phyloP scores from a whole-genome alignment of 37 sponge, comb jelly and placozoan species.

The Agelas oroides region DNA sequence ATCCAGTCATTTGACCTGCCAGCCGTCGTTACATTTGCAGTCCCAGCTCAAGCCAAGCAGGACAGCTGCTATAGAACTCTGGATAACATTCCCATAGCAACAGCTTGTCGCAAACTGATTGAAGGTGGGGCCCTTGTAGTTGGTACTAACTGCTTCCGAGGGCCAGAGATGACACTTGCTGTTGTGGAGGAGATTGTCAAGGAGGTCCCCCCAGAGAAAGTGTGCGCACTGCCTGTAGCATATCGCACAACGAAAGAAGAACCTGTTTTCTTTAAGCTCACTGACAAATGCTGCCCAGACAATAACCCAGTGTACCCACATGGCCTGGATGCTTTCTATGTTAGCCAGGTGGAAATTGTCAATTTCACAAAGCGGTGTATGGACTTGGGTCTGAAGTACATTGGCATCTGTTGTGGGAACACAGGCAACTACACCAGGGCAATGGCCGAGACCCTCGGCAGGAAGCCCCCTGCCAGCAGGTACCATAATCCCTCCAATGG shows the following conservation, averaged over 20 bases:
- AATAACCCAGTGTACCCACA: constrained; percentile 57
- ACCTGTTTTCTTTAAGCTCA: constrained; percentile 26
- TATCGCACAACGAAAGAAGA: constrained; percentile 66
- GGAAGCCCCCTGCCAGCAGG: constrained; percentile 35
- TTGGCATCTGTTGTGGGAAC: constrained; percentile 81
- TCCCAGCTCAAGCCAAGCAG: neutral
- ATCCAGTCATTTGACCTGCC: constrained; percentile 54
- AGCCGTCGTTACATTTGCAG: constrained; percentile 29
- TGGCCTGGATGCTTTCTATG: constrained; percentile 49
- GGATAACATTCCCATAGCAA: constrained; percentile 43
- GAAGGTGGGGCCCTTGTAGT: constrained; percentile 60
- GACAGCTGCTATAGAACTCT: neutral
- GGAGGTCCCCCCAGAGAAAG: constrained; percentile 50
- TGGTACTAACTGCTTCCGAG: constrained; percentile 59
- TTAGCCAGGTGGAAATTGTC: constrained; percentile 31
- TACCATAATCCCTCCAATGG: no score
- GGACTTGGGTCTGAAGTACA: constrained; percentile 65
- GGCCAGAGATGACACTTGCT: constrained; percentile 54
- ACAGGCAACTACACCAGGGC: constrained; percentile 52
- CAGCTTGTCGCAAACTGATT: constrained; percentile 39
- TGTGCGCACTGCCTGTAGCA: constrained; percentile 64
- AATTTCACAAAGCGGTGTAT: constrained; percentile 48
- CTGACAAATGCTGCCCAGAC: constrained; percentile 34
- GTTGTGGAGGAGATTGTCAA: constrained; percentile 52
- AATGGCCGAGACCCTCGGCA: constrained; percentile 65